Base-by-base conservation (phyloP, 2,888 invertebrate genomes). In the Phoenoteleia sp. region DNA sequence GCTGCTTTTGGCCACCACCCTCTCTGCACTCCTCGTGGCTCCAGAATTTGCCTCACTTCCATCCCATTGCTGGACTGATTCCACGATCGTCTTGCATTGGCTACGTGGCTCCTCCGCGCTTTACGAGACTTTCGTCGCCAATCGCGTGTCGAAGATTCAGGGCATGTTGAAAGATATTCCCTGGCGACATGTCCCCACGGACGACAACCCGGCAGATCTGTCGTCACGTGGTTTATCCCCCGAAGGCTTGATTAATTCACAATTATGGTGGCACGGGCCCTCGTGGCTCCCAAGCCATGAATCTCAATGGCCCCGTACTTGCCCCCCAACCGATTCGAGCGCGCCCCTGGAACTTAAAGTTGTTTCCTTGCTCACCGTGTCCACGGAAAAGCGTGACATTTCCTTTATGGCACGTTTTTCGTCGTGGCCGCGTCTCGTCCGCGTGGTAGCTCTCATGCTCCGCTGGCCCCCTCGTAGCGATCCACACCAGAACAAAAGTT, bases 121-220 rank as follows among this genome's bases (percentile, higher is more conserved):
- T 2, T 86, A 85, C 74, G 80, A 82, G 52, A 84, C 86, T 7
- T 88, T 84, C 56, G 87, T 88, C 6, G 89, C 89, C 1, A 92
- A 92, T 74, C 54, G 91, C 23, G 89, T 92, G 1, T 82, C 87
- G 0, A 77, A 89, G 72, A 90, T 92, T 11, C 89, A 91, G 74
- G 84, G 87, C 15, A 47, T 84, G 13, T 83, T 87, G 15, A 81
- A 87, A 5, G 21, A 66, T n/a, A 52, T 64, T 9, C 74, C 52
- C n/a, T 92, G 91, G 91, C 54, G 66, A 33, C 88, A 92, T 58
- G 88, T 92, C 0, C 25, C 69, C 9, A 87, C 88, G 4, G 62
- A 80, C 29, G 66, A 87, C 3, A n/a, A n/a, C n/a, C n/a, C n/a
- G n/a, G n/a, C n/a, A n/a, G n/a, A n/a, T n/a, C n/a, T n/a, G 17